Evolutionary conservation across 2,113 vertebrate species (phyloP), one percentile per base, ranked within the genome.

Genomic region (Chroicocephalus ridibundus): DNA sequence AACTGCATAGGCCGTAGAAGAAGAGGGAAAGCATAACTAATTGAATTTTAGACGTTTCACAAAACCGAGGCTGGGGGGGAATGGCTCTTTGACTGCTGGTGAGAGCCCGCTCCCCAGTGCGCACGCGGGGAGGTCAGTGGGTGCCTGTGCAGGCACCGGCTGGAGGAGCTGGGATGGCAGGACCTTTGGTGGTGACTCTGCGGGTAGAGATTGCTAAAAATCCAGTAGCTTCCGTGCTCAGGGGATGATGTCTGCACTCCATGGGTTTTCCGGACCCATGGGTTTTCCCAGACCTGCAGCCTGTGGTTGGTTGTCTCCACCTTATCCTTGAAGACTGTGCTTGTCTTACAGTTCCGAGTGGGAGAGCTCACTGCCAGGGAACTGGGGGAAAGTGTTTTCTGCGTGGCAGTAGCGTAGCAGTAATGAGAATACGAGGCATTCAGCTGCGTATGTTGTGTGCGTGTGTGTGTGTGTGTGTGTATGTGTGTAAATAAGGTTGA

Each of bases 401-500:
- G 60, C 20, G 1, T 7, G 11, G 49, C 26, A 3, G 2, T 3
- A 34, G 60, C 20, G 1, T 7, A 11, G 49, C 26, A 3, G 2
- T 3, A 34, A 6, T 14, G n/a, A 31, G 62, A 55, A 32, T 10
- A 10, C 3, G 10, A 6, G n/a, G 34, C 32, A 2, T 71, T 94
- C 32, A 19, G 60, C 80, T 88, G 29, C 61, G 74, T 58, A 0
- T 60, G 38, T 10, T 69, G 5, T 66, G 34, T 75, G 34, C 62
- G n/a, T 75, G 34, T 31, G 31, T 27, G n/a, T 36, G 31, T 27
- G n/a, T 36, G 36, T 27, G 42, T 88, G 46, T 46, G 44, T 66
- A 21, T 58, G 57, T 75, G 61, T 88, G 71, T 84, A 93, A 96
- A 87, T 91, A 92, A 92, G n/a, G 46, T 29, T 90, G 87, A 79